A percentile compares a stretch with the other conserved stretches of the same genome.
Evolutionary conservation across 2,888 invertebrate genomes (phyloP).

Genomic region (Halictus quadricinctus): DNA sequence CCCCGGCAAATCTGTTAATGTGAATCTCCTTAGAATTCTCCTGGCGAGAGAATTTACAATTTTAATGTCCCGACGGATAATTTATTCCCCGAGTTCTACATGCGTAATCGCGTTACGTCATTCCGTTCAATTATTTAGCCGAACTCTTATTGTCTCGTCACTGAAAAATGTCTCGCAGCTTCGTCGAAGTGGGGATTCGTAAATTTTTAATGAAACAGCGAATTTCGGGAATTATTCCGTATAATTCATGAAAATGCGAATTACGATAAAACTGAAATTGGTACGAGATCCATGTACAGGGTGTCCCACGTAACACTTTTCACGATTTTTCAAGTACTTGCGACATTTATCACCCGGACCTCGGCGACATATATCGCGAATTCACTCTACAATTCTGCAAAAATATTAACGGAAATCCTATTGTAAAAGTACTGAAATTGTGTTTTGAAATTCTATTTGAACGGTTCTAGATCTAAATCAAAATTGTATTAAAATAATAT

Average conservation of each 20-base stretch:
- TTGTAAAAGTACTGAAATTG: no score
- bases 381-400: no score
- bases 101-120: constrained; percentile 2
- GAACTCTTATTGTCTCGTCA: neutral
- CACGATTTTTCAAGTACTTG: no score
- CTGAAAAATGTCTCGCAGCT: no score
- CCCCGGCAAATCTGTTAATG: constrained; percentile 28
- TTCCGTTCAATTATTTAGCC: neutral
- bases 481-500: no score
- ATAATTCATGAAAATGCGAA: neutral
- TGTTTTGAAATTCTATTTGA: no score
- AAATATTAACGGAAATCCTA: no score
- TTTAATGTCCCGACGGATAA: constrained; percentile 23
- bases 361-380: no score
- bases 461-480: no score
- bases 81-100: neutral
- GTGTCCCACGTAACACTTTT: no score
- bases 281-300: neutral
- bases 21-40: constrained; percentile 28
- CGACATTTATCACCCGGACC: no score
- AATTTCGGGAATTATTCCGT: neutral
- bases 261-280: neutral
- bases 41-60: constrained; percentile 14
- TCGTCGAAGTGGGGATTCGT: neutral
- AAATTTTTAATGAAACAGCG: neutral